Percentiles rank a stretch among this genome's conserved stretches.
phyloP scores from a whole-genome alignment of 2,797 vertebrate genomes.

The Ibycter americanus region DNA sequence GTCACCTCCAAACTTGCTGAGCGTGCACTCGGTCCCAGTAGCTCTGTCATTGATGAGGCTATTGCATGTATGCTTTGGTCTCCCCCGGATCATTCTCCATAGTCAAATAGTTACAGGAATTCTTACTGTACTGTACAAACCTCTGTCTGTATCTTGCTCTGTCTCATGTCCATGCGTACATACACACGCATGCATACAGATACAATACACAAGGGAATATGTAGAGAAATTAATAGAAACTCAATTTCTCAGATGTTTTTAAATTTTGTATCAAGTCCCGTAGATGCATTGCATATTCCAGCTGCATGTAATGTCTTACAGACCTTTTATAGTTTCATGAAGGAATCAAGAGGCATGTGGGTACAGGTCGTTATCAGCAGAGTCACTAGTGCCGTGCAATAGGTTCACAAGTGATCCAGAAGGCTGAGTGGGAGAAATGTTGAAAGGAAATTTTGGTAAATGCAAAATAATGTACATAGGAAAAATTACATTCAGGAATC shows the following conservation, averaged over 20 bases:
- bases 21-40: background rate
- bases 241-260: background rate
- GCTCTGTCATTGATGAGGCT: background rate
- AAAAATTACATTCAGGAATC: background rate
- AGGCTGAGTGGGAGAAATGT: background rate
- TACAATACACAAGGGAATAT: background rate
- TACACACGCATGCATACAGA: background rate
- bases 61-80: no score
- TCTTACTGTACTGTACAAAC: background rate
- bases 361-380: background rate
- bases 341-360: background rate
- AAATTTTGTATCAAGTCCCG: background rate
- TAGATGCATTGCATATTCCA: background rate
- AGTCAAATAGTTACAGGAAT: background rate
- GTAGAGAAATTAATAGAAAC: background rate
- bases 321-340: background rate
- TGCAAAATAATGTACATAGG: background rate
- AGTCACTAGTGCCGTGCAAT: background rate
- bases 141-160: background rate
- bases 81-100: background rate
- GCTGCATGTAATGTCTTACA: background rate
- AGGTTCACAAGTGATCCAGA: background rate
- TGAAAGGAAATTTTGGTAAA: background rate
- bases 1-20: background rate
- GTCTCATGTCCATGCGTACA: background rate